Conservation (phyloP, 2,113 vertebrate species). For the Ptychochromis oligacanthus region DNA sequence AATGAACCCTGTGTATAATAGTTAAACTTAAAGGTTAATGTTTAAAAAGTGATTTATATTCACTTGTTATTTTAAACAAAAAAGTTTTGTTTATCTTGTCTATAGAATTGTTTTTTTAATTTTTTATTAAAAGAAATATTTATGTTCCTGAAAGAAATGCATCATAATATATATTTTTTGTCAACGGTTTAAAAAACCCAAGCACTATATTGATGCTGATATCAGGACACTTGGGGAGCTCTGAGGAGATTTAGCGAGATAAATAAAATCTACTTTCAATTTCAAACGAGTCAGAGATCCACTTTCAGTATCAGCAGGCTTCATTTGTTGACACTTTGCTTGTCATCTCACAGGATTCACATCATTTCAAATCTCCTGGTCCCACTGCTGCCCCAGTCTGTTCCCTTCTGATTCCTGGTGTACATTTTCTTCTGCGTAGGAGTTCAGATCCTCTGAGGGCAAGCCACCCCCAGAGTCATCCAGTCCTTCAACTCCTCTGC, state of each 20-base stretch:
- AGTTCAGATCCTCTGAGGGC: neutral
- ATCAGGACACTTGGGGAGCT: neutral
- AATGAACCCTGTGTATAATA: neutral
- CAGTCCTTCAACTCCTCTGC: neutral
- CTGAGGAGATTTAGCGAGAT: neutral
- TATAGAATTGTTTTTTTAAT: neutral
- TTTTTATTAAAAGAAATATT: too few species aligned
- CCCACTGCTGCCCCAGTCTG: neutral
- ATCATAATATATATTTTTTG: neutral
- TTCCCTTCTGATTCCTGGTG: neutral
- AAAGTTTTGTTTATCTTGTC: neutral
- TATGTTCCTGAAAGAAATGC: neutral
- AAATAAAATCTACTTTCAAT: neutral
- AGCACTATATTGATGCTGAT: neutral
- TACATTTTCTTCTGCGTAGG: neutral
- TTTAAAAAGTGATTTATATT: too few species aligned
- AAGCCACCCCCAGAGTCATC: neutral
- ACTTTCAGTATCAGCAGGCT: conserved; percentile 9
- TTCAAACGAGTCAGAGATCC: neutral
- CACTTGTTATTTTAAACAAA: too few species aligned
- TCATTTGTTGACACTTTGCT: conserved; percentile 12
- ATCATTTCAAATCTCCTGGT: neutral
- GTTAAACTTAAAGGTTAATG: too few species aligned
- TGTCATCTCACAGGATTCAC: neutral
- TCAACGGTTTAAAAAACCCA: neutral